Base-by-base conservation (phyloP, 2,888 invertebrate genomes). In the Drosophila merina region DNA sequence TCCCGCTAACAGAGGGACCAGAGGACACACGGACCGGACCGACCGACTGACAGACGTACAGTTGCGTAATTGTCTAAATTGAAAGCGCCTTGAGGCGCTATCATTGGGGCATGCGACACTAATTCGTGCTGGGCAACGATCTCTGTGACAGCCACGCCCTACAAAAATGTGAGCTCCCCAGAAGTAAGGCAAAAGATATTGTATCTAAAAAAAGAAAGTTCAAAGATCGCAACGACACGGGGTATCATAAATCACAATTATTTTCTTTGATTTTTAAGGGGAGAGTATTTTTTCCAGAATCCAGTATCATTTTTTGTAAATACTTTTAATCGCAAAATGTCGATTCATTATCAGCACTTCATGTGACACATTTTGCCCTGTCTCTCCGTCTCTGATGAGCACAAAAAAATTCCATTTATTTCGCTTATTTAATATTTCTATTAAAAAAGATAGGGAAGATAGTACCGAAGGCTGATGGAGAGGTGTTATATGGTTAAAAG, bases 21-120 rank as follows among this genome's bases (percentile, higher is more conserved):
- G 8, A 20, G 10, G 25, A 31, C 52, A 20, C n/a, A 33, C 64
- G 40, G 42, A 50, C 33, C 4, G 8, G 25, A 30, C 52, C 10
- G n/a, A 33, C 64, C 26, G 42, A 50, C 33, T 6, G 59, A 9
- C 44, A 10, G 57, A 51, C 36, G 54, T 52, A 63, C 59, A 64
- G 60, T 77, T 86, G 75, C 82, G 79, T 72, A 84, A 87, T 84
- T 84, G 84, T 58, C 74, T 85, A 74, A 84, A 84, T 84, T 84
- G 84, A 84, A 84, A 87, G 38, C 75, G 85, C 84, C 84, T 84
- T 84, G 84, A 75, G 83, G 72, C 71, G 76, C 74, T 84, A 84
- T 84, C 83, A 84, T 76, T 84, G 78, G 68, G 36, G 62, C 81
- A 78, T 72, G 76, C 60, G 81, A 60, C 67, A 74, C 83, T 79